Evolutionary conservation across 64 coral and sea anemone genomes (phyloP).

Genomic region (Orbicella faveolata): DNA sequence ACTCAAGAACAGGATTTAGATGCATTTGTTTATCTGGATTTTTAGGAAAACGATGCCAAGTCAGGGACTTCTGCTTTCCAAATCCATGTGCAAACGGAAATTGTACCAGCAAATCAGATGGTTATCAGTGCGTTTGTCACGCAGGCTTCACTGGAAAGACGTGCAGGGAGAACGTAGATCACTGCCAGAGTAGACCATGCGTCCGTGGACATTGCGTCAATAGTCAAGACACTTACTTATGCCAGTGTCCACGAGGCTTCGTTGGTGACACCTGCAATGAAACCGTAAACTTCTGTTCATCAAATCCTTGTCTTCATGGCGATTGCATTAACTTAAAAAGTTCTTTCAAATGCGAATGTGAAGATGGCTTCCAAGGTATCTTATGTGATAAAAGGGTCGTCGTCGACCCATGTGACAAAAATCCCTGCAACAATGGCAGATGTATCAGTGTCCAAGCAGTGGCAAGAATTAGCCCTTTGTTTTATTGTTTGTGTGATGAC

Average conservation of each 20-base stretch:
- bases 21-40: constrained; percentile 69
- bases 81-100: constrained; percentile 66
- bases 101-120: constrained; percentile 38
- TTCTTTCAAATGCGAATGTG: constrained; percentile 62
- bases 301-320: constrained; percentile 73
- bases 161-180: constrained; percentile 45
- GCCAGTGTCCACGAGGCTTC: constrained; percentile 68
- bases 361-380: constrained; percentile 31
- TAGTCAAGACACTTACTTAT: constrained; percentile 23
- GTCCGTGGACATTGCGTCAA: constrained; percentile 47
- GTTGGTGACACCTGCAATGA: constrained; percentile 44
- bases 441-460: constrained; percentile 39
- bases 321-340: constrained; percentile 9
- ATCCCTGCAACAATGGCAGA: constrained; percentile 69
- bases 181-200: constrained; percentile 68
- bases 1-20: constrained; percentile 50
- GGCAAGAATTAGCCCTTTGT: constrained; percentile 8
- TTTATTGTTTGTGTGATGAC: constrained; percentile 48
- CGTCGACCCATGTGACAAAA: constrained; percentile 44
- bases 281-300: constrained; percentile 29
- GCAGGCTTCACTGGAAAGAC: constrained; percentile 49
- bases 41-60: constrained; percentile 62
- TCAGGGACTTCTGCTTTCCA: constrained; percentile 35
- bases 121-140: constrained; percentile 56
- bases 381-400: constrained; percentile 37